Conservation (phyloP, 2,888 invertebrate genomes). For the Athalia cordata region DNA sequence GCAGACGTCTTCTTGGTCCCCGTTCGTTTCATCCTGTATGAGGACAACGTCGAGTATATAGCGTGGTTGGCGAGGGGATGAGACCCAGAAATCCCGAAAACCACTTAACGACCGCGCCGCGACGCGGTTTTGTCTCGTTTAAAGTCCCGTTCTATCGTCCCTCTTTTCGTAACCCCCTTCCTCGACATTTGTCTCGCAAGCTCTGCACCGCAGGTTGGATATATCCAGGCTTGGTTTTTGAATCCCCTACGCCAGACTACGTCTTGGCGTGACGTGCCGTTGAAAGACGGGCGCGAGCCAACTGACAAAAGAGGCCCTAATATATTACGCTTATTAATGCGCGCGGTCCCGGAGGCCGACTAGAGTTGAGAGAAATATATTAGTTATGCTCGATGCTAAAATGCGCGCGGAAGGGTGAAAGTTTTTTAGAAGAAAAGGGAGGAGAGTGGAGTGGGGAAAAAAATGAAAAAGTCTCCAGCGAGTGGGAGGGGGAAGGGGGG, state of each 20-base stretch:
- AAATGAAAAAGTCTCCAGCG: neutral
- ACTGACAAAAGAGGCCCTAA: constrained; percentile 68
- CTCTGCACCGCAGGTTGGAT: constrained; percentile 1
- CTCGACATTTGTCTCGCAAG: constrained; percentile 1
- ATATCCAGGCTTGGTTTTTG: constrained; percentile 18
- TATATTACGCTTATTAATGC: constrained; percentile 71
- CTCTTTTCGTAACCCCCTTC: neutral
- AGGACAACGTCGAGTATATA: neutral
- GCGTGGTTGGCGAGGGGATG: neutral
- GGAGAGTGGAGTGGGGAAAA: neutral
- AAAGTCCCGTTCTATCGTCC: constrained; percentile 6
- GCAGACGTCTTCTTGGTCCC: constrained; percentile 31
- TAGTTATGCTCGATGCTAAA: constrained; percentile 55
- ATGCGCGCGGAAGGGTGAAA: constrained; percentile 51
- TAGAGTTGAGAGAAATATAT: constrained; percentile 52
- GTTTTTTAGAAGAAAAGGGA: constrained; percentile 10
- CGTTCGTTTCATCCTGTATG: neutral
- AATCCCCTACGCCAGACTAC: constrained; percentile 37
- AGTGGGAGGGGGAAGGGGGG: neutral
- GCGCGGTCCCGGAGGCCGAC: constrained; percentile 52
- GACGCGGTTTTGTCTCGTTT: constrained; percentile 37
- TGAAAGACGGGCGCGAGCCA: constrained; percentile 60
- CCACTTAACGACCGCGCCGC: constrained; percentile 29
- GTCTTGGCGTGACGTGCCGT: constrained; percentile 61
- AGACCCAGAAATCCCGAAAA: constrained; percentile 28